phyloP scores from a whole-genome alignment of 2,888 invertebrate species.

The Netelia fuscicornis region DNA sequence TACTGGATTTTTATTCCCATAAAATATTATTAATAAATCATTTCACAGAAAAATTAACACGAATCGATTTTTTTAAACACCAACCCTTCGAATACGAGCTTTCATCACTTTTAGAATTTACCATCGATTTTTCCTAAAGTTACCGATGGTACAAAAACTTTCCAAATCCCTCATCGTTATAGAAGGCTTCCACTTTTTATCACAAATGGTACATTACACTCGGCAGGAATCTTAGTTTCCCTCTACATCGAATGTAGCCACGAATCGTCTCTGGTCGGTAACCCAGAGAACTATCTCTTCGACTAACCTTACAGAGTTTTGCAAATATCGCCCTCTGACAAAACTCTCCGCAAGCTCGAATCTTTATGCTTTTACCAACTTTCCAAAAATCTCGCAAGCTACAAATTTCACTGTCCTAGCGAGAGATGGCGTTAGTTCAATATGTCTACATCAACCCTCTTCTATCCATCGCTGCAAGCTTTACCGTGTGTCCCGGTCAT shows the following conservation, averaged over 20 bases:
- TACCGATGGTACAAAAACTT: background rate
- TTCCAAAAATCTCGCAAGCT: background rate
- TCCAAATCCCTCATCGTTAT: background rate
- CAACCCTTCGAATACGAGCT: too few species aligned
- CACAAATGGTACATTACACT: background rate
- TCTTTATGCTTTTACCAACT: background rate
- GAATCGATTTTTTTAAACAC: too few species aligned
- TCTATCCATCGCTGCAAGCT: constrained; percentile 26
- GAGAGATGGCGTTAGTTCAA: constrained; percentile 32
- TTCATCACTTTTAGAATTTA: background rate
- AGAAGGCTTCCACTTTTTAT: constrained; percentile 7
- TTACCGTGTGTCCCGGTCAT: constrained; percentile 26
- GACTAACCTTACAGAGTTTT: constrained; percentile 2
- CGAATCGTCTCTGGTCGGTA: constrained; percentile 50
- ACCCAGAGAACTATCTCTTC: constrained; percentile 18
- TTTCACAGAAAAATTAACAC: too few species aligned
- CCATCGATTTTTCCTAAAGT: background rate
- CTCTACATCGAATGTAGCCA: constrained; percentile 8
- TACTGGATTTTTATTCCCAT: too few species aligned
- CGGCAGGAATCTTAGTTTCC: constrained; percentile 7
- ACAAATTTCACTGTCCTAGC: background rate
- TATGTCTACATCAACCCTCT: background rate
- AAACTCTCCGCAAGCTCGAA: background rate
- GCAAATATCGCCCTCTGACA: background rate
- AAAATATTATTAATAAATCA: too few species aligned